Evolutionary conservation across 2,113 vertebrate genomes (phyloP), one percentile per base, ranked within the genome.

Genomic region (Mobula hypostoma): DNA sequence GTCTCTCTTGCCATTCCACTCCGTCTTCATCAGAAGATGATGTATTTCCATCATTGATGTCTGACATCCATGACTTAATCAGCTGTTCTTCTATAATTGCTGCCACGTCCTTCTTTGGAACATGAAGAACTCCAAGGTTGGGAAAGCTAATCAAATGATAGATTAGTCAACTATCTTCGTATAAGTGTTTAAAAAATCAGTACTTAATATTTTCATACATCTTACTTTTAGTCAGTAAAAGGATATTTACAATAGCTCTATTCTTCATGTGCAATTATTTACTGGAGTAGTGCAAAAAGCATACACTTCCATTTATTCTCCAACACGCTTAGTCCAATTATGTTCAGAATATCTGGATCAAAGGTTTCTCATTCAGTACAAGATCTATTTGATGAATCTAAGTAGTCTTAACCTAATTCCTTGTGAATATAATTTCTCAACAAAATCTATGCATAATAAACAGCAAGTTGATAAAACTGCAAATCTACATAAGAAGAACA

Each of bases 41-140:
- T 27, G 1, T 32, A 72, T 76, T 48, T 24, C 40, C 91, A 74
- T 93, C 29, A 14, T 74, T 70, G 91, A 24, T 4, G 40, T 93
- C 91, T 40, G 66, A 93, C 21, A 40, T 78, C 94, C 94, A 94
- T 2, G 68, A 87, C 32, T 68, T 88, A 27, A 94, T 32, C 85
- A 94, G 85, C n/a, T 83, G 94, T 24, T 94, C 74, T 77, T 94
- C 94, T 61, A 94, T 61, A 77, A 94, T 92, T 56, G 87, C 58
- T 32, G 36, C 56, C 24, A 92, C 94, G 66, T 77, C 90, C 58
- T 90, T 91, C 56, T 90, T 94, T 58, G 94, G 94, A 36, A 94
- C 94, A 61, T 94, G 94, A 77, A 94, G 72, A 40, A 94, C 92
- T 79, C 94, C 94, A 27, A 94, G 74, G 21, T 94, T 94, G 56